Evolutionary conservation across 2,888 invertebrate species (phyloP).

Genomic region (Spisula subtruncata): DNA sequence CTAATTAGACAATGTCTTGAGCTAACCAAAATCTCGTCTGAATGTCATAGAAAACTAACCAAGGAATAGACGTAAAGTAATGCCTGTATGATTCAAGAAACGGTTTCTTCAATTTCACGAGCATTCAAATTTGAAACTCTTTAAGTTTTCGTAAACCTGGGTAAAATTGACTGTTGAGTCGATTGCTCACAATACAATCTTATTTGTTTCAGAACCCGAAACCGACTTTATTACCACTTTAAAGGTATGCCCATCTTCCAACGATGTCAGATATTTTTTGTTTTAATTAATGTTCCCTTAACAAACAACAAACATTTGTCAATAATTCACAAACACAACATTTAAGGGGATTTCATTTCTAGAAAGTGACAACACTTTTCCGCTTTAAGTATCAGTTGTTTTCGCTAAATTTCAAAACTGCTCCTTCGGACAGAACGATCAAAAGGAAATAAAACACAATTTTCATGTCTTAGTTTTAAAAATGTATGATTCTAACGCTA

Average conservation of each 20-base stretch:
- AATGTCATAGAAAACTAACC: constrained; percentile 15
- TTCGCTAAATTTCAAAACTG: neutral
- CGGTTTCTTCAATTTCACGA: too few species aligned
- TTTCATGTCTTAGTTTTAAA: neutral
- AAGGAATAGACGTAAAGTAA: neutral
- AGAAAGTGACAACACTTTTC: neutral
- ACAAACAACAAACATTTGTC: neutral
- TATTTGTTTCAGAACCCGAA: too few species aligned
- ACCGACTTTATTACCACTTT: too few species aligned
- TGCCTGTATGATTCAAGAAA: too few species aligned
- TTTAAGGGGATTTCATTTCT: neutral
- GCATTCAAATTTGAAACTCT: too few species aligned
- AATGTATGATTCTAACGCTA: neutral
- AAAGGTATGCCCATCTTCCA: too few species aligned
- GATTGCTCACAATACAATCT: too few species aligned
- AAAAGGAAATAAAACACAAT: neutral
- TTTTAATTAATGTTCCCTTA: neutral
- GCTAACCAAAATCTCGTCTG: constrained; percentile 17
- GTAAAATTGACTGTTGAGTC: too few species aligned
- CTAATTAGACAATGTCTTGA: constrained; percentile 6
- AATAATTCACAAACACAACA: neutral
- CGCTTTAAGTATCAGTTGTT: neutral
- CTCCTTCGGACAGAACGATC: neutral
- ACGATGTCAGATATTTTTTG: too few species aligned
- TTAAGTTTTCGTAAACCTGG: too few species aligned